These are phyloP conservation scores for Euschistus heros DNA, from an alignment of 1,140 invertebrate species.

Conservation along the genomic window DNA sequence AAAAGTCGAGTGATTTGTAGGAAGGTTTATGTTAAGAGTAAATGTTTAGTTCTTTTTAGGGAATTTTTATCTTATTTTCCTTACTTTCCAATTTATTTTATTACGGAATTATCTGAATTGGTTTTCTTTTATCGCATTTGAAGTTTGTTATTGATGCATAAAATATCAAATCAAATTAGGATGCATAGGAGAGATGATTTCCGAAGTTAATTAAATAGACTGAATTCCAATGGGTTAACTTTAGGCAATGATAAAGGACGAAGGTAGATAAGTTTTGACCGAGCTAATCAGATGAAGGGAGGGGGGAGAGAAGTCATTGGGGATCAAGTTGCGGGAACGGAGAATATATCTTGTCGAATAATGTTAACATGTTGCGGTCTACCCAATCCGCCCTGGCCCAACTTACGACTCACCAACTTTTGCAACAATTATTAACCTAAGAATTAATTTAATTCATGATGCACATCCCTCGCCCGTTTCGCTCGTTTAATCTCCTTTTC, in stretches of 20 bases:
- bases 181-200: no score
- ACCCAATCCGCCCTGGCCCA: not conserved
- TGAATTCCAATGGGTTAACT: not conserved
- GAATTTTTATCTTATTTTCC: no score
- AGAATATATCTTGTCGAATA: constrained; percentile 13
- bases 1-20: no score
- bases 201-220: no score
- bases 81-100: no score
- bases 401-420: constrained; percentile 10
- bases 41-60: no score
- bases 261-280: not conserved
- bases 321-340: not conserved
- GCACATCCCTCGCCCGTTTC: not conserved
- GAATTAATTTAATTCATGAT: constrained; percentile 9
- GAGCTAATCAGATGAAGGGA: not conserved
- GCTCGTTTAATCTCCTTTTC: no score
- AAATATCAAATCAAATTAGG: no score
- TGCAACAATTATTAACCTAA: constrained; percentile 4
- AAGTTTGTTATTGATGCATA: no score
- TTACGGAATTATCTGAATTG: no score
- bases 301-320: not conserved
- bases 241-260: not conserved
- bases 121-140: no score
- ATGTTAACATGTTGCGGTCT: constrained; percentile 6
- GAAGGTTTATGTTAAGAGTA: no score